Evolutionary conservation across 2,113 vertebrate genomes (phyloP).

Genomic region (Rhadina sibilatrix): DNA sequence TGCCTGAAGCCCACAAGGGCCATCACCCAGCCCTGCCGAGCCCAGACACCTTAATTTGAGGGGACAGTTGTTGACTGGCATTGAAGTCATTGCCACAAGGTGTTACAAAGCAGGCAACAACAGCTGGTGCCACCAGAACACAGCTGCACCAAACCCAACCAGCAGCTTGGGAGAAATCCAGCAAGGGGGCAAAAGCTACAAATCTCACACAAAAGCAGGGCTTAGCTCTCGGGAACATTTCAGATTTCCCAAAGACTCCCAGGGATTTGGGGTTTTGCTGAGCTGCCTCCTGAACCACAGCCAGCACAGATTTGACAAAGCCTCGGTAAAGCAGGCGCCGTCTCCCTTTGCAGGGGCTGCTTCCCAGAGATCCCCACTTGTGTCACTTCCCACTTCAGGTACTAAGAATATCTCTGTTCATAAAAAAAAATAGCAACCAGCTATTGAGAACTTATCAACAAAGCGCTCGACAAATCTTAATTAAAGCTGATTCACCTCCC

Average conservation of each 20-base stretch:
- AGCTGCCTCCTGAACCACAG: background rate
- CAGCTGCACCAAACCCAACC: background rate
- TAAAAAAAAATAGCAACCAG: constrained; percentile 16
- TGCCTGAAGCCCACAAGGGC: background rate
- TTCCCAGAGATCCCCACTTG: constrained; percentile 33
- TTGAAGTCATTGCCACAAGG: background rate
- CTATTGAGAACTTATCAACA: background rate
- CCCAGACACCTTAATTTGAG: background rate
- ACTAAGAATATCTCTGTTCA: constrained; percentile 22
- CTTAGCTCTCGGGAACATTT: background rate
- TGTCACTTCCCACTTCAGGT: constrained; percentile 20
- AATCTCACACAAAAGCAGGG: background rate
- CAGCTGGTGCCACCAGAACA: background rate
- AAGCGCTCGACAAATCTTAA: background rate
- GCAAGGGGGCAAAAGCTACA: background rate
- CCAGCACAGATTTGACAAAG: background rate
- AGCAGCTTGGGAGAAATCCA: background rate
- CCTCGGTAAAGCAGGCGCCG: rapidly evolving
- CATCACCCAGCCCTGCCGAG: background rate
- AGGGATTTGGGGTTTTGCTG: background rate
- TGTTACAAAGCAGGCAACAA: rapidly evolving
- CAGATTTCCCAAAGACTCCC: background rate
- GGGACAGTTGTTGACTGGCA: background rate
- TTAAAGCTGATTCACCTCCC: constrained; percentile 30
- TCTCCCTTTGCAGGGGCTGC: background rate